Evolutionary conservation across 2,113 vertebrate genomes (phyloP), one percentile per base, ranked within the genome.

Genomic region (Thamnaconus septentrionalis): DNA sequence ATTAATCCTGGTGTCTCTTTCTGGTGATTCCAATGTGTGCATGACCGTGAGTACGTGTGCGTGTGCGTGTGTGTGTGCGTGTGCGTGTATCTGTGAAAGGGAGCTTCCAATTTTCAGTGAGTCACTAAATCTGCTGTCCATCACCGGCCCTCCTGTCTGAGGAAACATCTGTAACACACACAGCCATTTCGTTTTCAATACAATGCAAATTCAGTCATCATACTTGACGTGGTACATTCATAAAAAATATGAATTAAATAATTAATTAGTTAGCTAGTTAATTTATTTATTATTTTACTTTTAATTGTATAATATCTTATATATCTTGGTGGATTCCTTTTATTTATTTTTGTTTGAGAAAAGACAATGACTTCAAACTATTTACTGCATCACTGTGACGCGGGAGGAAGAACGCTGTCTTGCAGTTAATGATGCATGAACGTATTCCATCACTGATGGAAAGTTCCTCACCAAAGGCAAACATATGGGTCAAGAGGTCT

Each of bases 361-460:
- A 31, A 31, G 18, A 31, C 18, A 31, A 31, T 31, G 18, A 31
- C 18, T 31, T 31, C 18, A 31, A 31, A 31, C 18, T 31, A 31
- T 31, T 31, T 31, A 31, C 18, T 31, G 18, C 18, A 31, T 31
- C 18, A 31, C 18, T 31, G 18, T 31, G 18, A 2, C 18, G 18
- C 18, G 18, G 55, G 57, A 69, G 64, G 75, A 79, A 76, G 76
- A 81, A 83, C 73, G 76, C 66, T 80, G 66, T 73, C 79, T 66
- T 79, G 58, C 56, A 57, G 50, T 91, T 80, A 91, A 91, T 84
- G 71, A 87, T 90, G 75, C 85, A 90, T 89, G 87, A 80, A 61
- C 61, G 65, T 69, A 61, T 71, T 88, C 68, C 76, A 83, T 84
- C 85, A 84, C 88, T 90, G 88, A 87, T 80, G 87, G 90, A 91